Percentiles rank a stretch among this genome's conserved stretches.
phyloP scores from a whole-genome alignment of 1,140 invertebrate species.

The Pinna nobilis region DNA sequence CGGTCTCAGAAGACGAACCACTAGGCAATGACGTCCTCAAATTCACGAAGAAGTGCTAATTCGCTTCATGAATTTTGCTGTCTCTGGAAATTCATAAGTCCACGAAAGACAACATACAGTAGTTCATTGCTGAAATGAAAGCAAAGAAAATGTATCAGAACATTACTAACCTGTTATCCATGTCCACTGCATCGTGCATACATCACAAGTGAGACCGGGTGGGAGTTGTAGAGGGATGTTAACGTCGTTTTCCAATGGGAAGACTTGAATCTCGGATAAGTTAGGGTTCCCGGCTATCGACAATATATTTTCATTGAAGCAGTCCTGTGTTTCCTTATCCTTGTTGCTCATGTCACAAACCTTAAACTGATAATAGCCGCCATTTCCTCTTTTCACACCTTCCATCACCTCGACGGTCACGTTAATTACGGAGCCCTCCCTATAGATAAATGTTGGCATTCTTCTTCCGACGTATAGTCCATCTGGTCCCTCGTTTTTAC shows the following conservation, averaged over 20 bases:
- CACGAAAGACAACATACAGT: too few relatives aligned
- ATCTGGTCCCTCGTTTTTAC: constrained; percentile 12
- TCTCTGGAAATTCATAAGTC: too few relatives aligned
- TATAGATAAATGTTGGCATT: constrained; percentile 7
- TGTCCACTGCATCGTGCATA: constrained; percentile 20
- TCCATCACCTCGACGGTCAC: constrained; percentile 6
- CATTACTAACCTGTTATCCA: constrained; percentile 13
- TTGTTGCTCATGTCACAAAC: not conserved
- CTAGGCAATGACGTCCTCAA: too few relatives aligned
- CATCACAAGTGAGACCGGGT: not conserved
- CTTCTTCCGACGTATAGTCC: not conserved
- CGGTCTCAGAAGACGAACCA: too few relatives aligned
- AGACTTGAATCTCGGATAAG: not conserved
- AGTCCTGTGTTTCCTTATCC: constrained; percentile 5
- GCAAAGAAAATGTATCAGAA: too few relatives aligned
- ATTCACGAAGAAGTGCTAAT: too few relatives aligned
- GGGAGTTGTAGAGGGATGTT: constrained; percentile 8
- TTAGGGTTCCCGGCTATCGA: not conserved
- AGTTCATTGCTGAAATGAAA: too few relatives aligned
- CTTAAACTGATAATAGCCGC: constrained; percentile 10
- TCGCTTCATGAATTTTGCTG: too few relatives aligned
- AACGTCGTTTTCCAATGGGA: not conserved
- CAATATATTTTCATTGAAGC: constrained; percentile 1
- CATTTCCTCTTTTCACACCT: constrained; percentile 8
- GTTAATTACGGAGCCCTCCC: constrained; percentile 11